A percentile compares a stretch with the other conserved stretches of the same genome.
These are phyloP conservation scores for Pelodiscus sinensis DNA, from an alignment of 2,113 vertebrate genomes.

Conservation along the genomic window DNA sequence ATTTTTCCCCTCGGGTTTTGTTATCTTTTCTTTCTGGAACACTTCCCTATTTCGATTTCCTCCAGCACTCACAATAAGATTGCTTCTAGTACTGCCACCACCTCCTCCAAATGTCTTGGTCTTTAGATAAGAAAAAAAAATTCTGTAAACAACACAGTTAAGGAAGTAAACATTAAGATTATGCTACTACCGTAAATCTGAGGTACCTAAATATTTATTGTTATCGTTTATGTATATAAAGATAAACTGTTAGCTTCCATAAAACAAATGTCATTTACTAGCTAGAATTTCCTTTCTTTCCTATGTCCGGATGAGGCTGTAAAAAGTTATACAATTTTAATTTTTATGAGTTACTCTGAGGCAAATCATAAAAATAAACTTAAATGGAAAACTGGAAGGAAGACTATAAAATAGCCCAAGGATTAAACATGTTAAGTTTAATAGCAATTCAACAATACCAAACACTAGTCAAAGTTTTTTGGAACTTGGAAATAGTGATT, in stretches of 20 bases:
- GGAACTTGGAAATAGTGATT: not conserved
- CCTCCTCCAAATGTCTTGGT: constrained; percentile 95
- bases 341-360: constrained; percentile 38
- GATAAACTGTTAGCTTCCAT: constrained; percentile 40
- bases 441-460: not conserved
- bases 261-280: not conserved
- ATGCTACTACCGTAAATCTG: constrained; percentile 28
- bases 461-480: not conserved
- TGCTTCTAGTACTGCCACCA: constrained; percentile 89
- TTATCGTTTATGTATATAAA: constrained; percentile 36
- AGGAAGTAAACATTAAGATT: constrained; percentile 38
- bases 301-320: not conserved
- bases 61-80: constrained; percentile 83
- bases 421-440: not conserved
- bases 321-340: constrained; percentile 34
- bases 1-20: constrained; percentile 85
- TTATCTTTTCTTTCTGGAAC: constrained; percentile 86
- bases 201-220: constrained; percentile 7
- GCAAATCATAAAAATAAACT: constrained; percentile 17
- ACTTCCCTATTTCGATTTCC: constrained; percentile 85
- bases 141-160: constrained; percentile 50
- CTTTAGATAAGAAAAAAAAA: constrained; percentile 73
- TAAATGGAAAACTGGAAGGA: constrained; percentile 10
- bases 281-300: not conserved
- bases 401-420: constrained; percentile 39